Conservation (phyloP, 2,797 vertebrate genomes). For the Periophthalmus magnuspinnatus region DNA sequence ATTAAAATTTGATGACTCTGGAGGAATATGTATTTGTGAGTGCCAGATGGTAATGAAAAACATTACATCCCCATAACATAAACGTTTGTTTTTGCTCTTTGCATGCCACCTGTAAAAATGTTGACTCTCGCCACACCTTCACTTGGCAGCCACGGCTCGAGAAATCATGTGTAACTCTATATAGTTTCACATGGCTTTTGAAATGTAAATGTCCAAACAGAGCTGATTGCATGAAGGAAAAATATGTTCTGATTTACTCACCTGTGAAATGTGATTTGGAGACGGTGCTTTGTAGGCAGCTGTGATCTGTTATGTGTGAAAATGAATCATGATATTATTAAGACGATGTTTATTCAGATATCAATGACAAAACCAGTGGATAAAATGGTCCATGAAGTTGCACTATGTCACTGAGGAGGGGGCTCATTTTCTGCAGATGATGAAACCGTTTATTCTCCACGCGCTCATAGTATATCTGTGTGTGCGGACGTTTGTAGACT, state of each 20-base stretch:
- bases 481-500: too few relatives aligned
- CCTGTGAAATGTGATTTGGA: slow-evolving; percentile 10
- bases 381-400: not conserved
- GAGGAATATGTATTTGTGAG: slow-evolving; percentile 22
- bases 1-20: slow-evolving; percentile 46
- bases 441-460: too few relatives aligned
- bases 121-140: slow-evolving; percentile 15
- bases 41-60: slow-evolving; percentile 43
- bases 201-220: slow-evolving; percentile 10
- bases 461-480: too few relatives aligned
- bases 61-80: slow-evolving; percentile 30
- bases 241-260: slow-evolving; percentile 7
- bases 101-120: slow-evolving; percentile 36
- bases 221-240: slow-evolving; percentile 5
- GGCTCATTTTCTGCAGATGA: not conserved
- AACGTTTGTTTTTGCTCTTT: slow-evolving; percentile 42
- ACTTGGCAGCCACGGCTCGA: not conserved
- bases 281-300: not conserved
- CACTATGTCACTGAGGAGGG: not conserved
- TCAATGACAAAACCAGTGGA: not conserved
- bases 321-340: not conserved
- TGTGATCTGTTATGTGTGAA: slow-evolving; percentile 5
- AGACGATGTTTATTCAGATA: slow-evolving; percentile 1
- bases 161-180: slow-evolving; percentile 5
- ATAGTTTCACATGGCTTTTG: slow-evolving; percentile 5